A percentile compares a stretch with the other conserved stretches of the same genome.
Evolutionary conservation across 2,113 vertebrate genomes (phyloP).

Genomic region (Anoura caudifer): DNA sequence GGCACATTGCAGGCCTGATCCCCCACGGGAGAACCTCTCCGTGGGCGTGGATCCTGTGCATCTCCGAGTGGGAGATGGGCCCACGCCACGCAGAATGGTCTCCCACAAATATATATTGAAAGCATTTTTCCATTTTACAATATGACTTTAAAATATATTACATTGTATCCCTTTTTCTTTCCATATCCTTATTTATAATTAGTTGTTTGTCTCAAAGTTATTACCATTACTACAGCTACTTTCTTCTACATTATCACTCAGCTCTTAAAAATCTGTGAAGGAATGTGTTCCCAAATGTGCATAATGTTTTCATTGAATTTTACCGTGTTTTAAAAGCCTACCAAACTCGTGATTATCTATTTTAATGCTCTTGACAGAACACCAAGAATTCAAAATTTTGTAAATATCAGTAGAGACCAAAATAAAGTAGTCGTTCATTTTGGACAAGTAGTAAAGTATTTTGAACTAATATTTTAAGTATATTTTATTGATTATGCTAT

Average conservation of each 20-base stretch:
- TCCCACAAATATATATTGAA: not conserved
- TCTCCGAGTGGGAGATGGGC: no score
- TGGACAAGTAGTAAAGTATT: not conserved
- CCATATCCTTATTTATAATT: not conserved
- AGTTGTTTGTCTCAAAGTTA: slow-evolving; percentile 11
- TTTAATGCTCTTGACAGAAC: not conserved
- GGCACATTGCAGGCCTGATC: no score
- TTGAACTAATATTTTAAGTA: slow-evolving; percentile 1
- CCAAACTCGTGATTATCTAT: not conserved
- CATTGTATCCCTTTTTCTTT: not conserved
- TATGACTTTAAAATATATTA: slow-evolving; percentile 30
- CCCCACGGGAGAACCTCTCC: no score
- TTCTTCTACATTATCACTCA: slow-evolving; percentile 13
- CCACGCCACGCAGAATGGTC: no score
- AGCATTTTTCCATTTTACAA: slow-evolving; percentile 18
- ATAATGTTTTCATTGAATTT: slow-evolving; percentile 11
- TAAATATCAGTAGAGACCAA: slow-evolving; percentile 13
- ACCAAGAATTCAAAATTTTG: slow-evolving; percentile 17
- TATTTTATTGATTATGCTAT: no score
- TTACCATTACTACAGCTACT: not conserved
- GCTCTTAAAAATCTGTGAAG: slow-evolving; percentile 30
- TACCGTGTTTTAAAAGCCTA: slow-evolving; percentile 17
- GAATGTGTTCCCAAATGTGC: slow-evolving; percentile 18
- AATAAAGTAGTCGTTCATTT: slow-evolving; percentile 40
- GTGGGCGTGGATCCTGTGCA: no score